phyloP scores from a whole-genome alignment of 2,113 vertebrate genomes.

The Silurus glanis region DNA sequence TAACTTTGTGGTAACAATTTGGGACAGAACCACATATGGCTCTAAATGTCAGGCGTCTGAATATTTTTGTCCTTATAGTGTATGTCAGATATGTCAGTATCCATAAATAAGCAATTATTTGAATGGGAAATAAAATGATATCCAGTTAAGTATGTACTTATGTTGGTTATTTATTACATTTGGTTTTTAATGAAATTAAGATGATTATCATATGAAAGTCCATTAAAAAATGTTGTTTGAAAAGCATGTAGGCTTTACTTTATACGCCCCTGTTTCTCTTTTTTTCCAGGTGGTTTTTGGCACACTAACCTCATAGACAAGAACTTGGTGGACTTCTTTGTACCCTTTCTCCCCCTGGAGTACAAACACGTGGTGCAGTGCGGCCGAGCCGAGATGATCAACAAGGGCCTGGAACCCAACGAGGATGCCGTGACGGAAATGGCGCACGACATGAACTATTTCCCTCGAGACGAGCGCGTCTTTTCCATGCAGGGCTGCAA shows the following conservation, averaged over 20 bases:
- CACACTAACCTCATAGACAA: conserved; percentile 89
- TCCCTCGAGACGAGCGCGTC: conserved; percentile 84
- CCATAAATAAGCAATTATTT: no score
- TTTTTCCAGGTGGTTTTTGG: conserved; percentile 87
- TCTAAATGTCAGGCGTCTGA: no score
- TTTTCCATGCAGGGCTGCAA: conserved; percentile 94
- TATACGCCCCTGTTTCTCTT: neutral
- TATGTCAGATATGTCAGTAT: no score
- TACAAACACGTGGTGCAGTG: conserved; percentile 88
- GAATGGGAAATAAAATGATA: no score
- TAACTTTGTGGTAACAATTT: no score
- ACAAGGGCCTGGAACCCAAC: conserved; percentile 61
- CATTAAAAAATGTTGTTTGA: neutral
- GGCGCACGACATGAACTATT: conserved; percentile 84
- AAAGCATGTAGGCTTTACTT: neutral
- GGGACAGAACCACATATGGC: no score
- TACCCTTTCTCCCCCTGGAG: conserved; percentile 93
- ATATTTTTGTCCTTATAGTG: no score
- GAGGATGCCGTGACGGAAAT: conserved; percentile 70
- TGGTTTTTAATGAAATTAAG: neutral
- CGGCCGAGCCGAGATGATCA: conserved; percentile 75
- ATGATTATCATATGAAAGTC: neutral
- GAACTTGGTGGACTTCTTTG: conserved; percentile 91
- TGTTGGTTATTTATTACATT: no score
- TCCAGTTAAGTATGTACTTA: no score